Evolutionary conservation across 2,113 vertebrate genomes (phyloP), one percentile per base, ranked within the genome.

Genomic region (Mohoua ochrocephala): DNA sequence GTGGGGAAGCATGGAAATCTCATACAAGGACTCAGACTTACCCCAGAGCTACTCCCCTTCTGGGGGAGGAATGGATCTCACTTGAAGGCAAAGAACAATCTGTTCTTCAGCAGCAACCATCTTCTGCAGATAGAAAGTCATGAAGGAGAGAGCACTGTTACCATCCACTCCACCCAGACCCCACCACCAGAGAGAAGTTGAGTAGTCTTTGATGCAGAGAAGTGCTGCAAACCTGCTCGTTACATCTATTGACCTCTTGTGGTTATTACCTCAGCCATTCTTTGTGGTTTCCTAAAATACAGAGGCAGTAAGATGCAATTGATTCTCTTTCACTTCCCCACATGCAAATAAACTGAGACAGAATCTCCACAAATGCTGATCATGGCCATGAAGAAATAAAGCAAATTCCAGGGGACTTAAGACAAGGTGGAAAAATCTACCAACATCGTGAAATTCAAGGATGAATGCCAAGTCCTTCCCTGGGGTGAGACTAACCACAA

Each of bases 1-100:
- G 2, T 3, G 2, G 15, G 6, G 1, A 27, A 89, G 5, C 21
- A 73, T 2, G 1, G 6, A 17, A 27, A 60, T 24, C 18, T 37
- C 49, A 16, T 18, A 12, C 0, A 4, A 50, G 4, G 19, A 47
- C 21, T 27, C 19, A 44, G 31, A 77, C 13, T 33, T 82, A 23
- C 2, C 7, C 10, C 4, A 3, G 35, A 76, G 8, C 44, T 53
- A 28, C 3, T 13, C 2, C 13, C 1, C 17, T 35, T 50, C 42
- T 31, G 28, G 11, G 13, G 30, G 84, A 63, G 22, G 18, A 71
- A 61, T 3, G 4, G 14, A 42, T 16, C 35, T 47, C 23, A 30
- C 6, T 6, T 15, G 14, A 59, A 37, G 0, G 4, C 41, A 59
- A 70, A 63, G 10, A 76, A 35, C 10, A 47, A 47, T 6, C 24